Base-by-base conservation (phyloP, 1,140 invertebrate species). In the Nylanderia fulva region DNA sequence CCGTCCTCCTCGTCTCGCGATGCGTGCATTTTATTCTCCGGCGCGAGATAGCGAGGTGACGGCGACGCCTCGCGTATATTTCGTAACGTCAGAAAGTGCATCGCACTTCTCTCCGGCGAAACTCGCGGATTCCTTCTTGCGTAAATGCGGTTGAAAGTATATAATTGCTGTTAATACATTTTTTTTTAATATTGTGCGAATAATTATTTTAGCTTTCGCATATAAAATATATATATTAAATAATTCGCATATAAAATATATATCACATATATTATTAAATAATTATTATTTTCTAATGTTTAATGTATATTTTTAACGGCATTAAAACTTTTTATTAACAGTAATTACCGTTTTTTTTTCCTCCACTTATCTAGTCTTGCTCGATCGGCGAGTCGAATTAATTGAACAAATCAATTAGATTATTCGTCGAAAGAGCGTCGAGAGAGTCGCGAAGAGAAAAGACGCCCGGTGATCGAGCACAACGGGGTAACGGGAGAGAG, bases 71-170 rank as follows among this genome's bases (percentile, higher is more conserved):
- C 58, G 64, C 36, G 39, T 29, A 29, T 54, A 66, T 80, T 71
- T 85, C 29, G 61, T 42, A 64, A 71, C 77, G 64, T 80, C 77
- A 42, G 36, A 71, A 58, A 71, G 77, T 58, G 42, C 72, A 48
- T 48, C 15, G 45, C 15, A 56, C 15, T n/a, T n/a, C n/a, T n/a
- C n/a, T 39, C 27, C 33, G 61, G 29, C 61, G 36, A n/a, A n/a
- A 27, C 42, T n/a, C 33, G 15, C 2, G 29, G 75, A 33, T 39
- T 33, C 7, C n/a, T 56, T 36, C 15, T 85, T 77, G n/a, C 60
- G 8, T 84, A 69, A 77, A 42, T n/a, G 74, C 52, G 24, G 45
- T 7, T 48, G 45, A 13, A 2, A 11, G 27, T 21, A 0, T 4
- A 27, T 8, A 21, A 36, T 72, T n/a, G 7, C 15, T 42, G 60